phyloP scores from a whole-genome alignment of 1,140 invertebrate species.

The Scaptomyza montana region DNA sequence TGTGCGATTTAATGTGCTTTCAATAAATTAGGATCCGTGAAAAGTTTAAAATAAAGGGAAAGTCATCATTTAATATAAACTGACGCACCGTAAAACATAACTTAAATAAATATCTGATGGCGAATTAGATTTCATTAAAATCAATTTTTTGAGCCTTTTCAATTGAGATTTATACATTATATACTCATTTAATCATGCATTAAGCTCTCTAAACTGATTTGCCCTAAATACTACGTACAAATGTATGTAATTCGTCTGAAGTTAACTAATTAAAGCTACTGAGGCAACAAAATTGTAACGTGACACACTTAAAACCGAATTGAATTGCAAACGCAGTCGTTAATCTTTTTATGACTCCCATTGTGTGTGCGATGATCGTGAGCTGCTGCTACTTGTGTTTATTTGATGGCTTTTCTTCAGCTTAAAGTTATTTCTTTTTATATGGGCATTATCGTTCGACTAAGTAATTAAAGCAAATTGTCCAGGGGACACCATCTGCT shows the following conservation, averaged over 20 bases:
- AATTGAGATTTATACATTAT: no score
- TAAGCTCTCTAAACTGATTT: background rate
- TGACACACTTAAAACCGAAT: constrained; percentile 42
- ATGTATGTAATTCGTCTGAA: background rate
- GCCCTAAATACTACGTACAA: background rate
- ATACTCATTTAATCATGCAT: background rate
- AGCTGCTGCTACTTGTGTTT: constrained; percentile 60
- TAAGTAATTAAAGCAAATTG: constrained; percentile 55
- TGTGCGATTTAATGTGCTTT: background rate
- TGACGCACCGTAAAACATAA: no score
- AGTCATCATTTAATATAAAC: no score
- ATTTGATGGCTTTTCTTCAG: constrained; percentile 17
- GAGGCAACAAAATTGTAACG: constrained; percentile 46
- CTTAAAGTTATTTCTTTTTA: constrained; percentile 27
- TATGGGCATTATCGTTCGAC: constrained; percentile 46
- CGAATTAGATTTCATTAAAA: no score
- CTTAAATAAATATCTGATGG: no score
- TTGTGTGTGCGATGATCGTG: constrained; percentile 24
- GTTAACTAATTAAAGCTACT: constrained; percentile 41
- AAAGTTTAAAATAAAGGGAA: no score
- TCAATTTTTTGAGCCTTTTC: no score
- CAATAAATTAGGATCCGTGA: no score
- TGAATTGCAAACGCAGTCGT: constrained; percentile 38
- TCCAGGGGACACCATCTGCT: constrained; percentile 7
- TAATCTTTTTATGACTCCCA: constrained; percentile 49